Conservation (phyloP, 2,888 invertebrate species). For the Calameuta pallipes region DNA sequence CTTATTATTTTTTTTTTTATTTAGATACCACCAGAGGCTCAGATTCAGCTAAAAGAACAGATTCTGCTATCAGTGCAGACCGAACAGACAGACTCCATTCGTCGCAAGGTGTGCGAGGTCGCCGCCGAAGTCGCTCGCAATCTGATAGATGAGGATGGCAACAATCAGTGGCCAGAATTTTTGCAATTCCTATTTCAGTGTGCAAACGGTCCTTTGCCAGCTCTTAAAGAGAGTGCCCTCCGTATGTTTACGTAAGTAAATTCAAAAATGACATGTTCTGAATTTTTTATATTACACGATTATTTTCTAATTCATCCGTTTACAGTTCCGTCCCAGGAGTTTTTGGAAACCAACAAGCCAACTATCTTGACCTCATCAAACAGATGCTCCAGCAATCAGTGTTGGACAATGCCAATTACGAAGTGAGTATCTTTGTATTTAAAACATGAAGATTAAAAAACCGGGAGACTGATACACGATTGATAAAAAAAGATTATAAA, state of each 20-base stretch:
- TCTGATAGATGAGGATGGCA: constrained; percentile 94
- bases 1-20: constrained; percentile 23
- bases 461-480: constrained; percentile 57
- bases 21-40: constrained; percentile 82
- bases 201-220: constrained; percentile 84
- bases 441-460: constrained; percentile 15
- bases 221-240: constrained; percentile 92
- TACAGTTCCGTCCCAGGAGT: constrained; percentile 91
- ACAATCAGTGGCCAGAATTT: constrained; percentile 97
- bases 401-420: constrained; percentile 77
- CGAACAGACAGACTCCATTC: constrained; percentile 80
- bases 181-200: constrained; percentile 95
- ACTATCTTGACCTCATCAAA: constrained; percentile 93
- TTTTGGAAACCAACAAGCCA: constrained; percentile 94
- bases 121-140: constrained; percentile 96
- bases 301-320: constrained; percentile 4
- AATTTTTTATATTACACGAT: neutral
- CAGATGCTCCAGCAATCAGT: constrained; percentile 92
- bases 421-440: constrained; percentile 65
- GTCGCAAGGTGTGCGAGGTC: constrained; percentile 95
- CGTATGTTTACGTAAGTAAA: constrained; percentile 88
- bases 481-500: constrained; percentile 22
- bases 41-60: constrained; percentile 87
- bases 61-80: constrained; percentile 86
- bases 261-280: constrained; percentile 9